Evolutionary conservation across 2,797 vertebrate genomes (phyloP), one percentile per base, ranked within the genome.

Genomic region (Triplophysa yarkandensis): DNA sequence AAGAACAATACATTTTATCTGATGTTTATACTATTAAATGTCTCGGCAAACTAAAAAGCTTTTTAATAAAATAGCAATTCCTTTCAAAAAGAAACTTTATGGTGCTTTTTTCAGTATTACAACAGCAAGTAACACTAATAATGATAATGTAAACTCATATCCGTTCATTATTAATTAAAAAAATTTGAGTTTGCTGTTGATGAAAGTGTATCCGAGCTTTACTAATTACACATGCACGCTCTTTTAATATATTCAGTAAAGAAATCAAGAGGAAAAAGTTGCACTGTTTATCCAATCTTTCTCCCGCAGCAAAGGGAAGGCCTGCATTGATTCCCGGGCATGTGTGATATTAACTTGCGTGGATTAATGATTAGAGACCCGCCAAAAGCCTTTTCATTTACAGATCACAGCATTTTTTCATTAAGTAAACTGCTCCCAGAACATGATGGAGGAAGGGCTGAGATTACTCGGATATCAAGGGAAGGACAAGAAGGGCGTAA

Each of bases 361-460:
- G 71, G 67, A 77, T 74, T 66, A 74, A 62, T 64, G 71, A 71
- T 60, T 54, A 55, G 67, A 73, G 57, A 67, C 55, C 23, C 17
- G 19, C 61, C 50, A 34, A 67, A 77, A 60, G 43, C 52, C 52
- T 66, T 67, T 72, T 71, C 52, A 71, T 72, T 72, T 77, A 77
- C 68, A 66, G 68, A 77, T 71, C 76, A 66, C 62, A 60, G 41
- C 41, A 23, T 72, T 68, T 54, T 61, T 75, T 78, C 69, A 78
- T 60, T 77, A 81, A 75, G 73, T 39, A 62, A 75, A 75, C 64
- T 39, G 30, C 73, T 61, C 8, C 19, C 27, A 61, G 54, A 74
- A 60, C 55, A 61, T 68, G 73, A 61, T 75, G 55, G 43, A 52
- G 74, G 44, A 74, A 74, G 36, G 32, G 54, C 58, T 28, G 58